Percentiles rank a stretch among this genome's conserved stretches.
Evolutionary conservation across 2,797 vertebrate species (phyloP).

Genomic region (Galago senegalensis): DNA sequence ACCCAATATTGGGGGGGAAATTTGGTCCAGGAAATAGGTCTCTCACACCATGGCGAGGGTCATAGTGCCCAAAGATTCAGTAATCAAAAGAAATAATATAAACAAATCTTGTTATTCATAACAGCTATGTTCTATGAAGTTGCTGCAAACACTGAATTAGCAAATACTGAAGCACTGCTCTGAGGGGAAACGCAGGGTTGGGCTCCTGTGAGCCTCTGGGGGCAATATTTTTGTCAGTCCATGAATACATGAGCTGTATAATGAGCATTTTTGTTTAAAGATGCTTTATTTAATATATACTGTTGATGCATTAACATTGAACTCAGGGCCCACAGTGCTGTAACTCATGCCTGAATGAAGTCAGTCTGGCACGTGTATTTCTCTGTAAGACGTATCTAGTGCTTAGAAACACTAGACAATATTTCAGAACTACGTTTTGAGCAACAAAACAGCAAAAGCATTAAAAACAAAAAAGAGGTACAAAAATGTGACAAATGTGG

Average conservation of each 20-base stretch:
- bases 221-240: neutral
- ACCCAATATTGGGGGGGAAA: neutral
- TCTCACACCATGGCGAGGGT: neutral
- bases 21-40: neutral
- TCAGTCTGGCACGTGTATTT: rapidly evolving
- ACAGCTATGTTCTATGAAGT: neutral
- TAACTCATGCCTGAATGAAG: neutral
- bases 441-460: neutral
- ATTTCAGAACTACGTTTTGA: too few species aligned
- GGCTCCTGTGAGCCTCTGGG: neutral
- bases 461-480: neutral
- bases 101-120: neutral
- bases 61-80: neutral
- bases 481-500: neutral
- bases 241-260: neutral
- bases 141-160: neutral
- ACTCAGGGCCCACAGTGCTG: rapidly evolving
- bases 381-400: neutral
- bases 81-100: neutral
- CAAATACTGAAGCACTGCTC: neutral
- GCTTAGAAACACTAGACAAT: neutral
- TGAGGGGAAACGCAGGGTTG: too few species aligned
- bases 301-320: neutral
- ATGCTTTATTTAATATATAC: neutral
- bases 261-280: neutral